Evolutionary conservation across 2,797 vertebrate species (phyloP).

Genomic region (Crenuchus spilurus): DNA sequence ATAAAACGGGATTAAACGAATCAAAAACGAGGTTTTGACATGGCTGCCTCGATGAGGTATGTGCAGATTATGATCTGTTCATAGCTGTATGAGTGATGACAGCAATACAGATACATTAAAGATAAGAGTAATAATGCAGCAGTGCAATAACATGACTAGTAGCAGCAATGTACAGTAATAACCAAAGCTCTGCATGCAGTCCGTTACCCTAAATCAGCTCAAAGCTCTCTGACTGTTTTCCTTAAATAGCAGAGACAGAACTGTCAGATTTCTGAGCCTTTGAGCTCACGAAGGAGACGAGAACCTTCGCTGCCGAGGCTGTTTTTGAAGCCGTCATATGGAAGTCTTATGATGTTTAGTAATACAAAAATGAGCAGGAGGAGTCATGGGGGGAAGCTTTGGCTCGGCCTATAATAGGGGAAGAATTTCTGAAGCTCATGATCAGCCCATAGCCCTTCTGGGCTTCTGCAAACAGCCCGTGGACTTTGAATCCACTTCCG

Average conservation of each 20-base stretch:
- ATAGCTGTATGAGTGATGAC: background rate
- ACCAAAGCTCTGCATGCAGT: background rate
- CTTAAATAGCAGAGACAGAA: slow-evolving; percentile 31
- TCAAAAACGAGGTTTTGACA: background rate
- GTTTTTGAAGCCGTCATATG: slow-evolving; percentile 40
- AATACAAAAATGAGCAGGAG: slow-evolving; percentile 10
- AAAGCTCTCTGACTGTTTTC: slow-evolving; percentile 14
- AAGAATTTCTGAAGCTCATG: slow-evolving; percentile 34
- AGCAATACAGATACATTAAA: background rate
- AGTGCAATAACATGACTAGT: background rate
- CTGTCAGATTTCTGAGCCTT: background rate
- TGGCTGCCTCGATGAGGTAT: too few relatives aligned
- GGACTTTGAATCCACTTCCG: background rate
- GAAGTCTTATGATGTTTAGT: slow-evolving; percentile 54
- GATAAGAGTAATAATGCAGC: background rate
- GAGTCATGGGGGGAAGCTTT: slow-evolving; percentile 39
- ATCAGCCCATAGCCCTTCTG: slow-evolving; percentile 11
- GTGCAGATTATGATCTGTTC: background rate
- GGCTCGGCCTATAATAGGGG: slow-evolving; percentile 17
- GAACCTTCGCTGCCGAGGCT: background rate
- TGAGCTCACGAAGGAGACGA: slow-evolving; percentile 2
- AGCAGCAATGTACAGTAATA: background rate
- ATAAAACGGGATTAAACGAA: background rate
- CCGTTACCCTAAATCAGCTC: background rate
- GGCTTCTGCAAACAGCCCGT: slow-evolving; percentile 7